phyloP scores from a whole-genome alignment of 2,888 invertebrate species.

The Phrixothrix hirtus region DNA sequence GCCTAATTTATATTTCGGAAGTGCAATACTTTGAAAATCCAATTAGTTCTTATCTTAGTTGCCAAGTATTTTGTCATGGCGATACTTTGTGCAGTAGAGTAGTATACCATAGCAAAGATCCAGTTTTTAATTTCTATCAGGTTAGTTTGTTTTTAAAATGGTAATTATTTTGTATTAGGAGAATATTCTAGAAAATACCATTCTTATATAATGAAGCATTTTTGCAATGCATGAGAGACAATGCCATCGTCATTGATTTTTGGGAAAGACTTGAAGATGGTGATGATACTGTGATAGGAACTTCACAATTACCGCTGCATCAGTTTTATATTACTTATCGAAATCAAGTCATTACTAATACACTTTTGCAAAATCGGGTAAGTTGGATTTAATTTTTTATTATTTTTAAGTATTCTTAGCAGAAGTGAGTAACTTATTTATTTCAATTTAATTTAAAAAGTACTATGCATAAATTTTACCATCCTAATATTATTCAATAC shows the following conservation, averaged over 20 bases:
- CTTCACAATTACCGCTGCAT: constrained; percentile 62
- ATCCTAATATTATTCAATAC: no score
- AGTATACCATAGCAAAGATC: constrained; percentile 53
- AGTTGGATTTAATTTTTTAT: constrained; percentile 9
- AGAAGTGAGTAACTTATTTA: no score
- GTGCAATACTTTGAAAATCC: constrained; percentile 54
- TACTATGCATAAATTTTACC: no score
- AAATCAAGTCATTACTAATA: constrained; percentile 60
- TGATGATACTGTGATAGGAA: constrained; percentile 57
- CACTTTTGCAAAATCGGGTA: constrained; percentile 61
- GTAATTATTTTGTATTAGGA: not conserved
- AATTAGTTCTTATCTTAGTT: constrained; percentile 55
- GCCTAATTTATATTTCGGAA: constrained; percentile 58
- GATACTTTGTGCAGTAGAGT: constrained; percentile 55
- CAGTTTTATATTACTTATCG: constrained; percentile 65
- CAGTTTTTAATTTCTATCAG: constrained; percentile 59
- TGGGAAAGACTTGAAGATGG: constrained; percentile 54
- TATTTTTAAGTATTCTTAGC: no score
- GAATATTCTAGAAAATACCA: constrained; percentile 58
- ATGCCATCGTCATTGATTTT: constrained; percentile 61
- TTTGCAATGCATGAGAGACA: constrained; percentile 60
- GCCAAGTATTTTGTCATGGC: constrained; percentile 58
- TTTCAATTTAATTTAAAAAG: no score
- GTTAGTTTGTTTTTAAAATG: constrained; percentile 40
- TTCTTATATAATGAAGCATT: constrained; percentile 61